Evolutionary conservation across 2,888 invertebrate species (phyloP), one percentile per base, ranked within the genome.

Genomic region (Pantelozetes paolii): DNA sequence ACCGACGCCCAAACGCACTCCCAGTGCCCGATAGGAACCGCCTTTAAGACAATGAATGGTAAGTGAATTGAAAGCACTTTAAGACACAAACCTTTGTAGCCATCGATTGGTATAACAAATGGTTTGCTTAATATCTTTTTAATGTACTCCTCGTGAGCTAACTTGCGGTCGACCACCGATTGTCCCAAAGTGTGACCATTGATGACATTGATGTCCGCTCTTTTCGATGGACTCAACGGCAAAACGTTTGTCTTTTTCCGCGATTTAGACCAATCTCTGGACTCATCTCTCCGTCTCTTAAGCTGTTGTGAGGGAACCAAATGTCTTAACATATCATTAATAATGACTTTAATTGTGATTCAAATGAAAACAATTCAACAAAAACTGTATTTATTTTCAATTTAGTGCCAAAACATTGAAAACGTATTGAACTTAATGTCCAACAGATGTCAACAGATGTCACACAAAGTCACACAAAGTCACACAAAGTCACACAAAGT

Each of bases 41-140:
- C 42, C 89, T 86, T 6, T 42, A 76, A 64, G 9, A 36, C n/a
- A 62, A 6, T 15, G 13, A 15, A n/a, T 64, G 1, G 20, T 32
- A 15, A 64, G 15, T 5, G 28, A 1, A 28, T 69, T 26, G 11
- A 6, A 23, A 45, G 5, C 20, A 54, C 18, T 50, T 13, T 18
- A n/a, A 54, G 15, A 28, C 67, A 50, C 69, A 71, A 74, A 42
- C 76, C 77, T 71, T 72, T 73, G 83, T 96, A 97, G 80, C 94
- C 92, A 0, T 91, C 89, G 75, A 97, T 90, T 0, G 97, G 97
- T 32, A 95, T 90, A 84, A 92, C 91, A 81, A 96, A 98, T 0
- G 95, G 94, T 80, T 89, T 90, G 2, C 82, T 81, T 9, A 97
- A 83, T 77, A 94, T 88, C 79, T 89, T 89, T 73, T 88, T 87